A percentile compares a stretch with the other conserved stretches of the same genome.
These are phyloP conservation scores for Erythrocercus mccallii DNA, from an alignment of 2,113 vertebrate species.

Conservation along the genomic window DNA sequence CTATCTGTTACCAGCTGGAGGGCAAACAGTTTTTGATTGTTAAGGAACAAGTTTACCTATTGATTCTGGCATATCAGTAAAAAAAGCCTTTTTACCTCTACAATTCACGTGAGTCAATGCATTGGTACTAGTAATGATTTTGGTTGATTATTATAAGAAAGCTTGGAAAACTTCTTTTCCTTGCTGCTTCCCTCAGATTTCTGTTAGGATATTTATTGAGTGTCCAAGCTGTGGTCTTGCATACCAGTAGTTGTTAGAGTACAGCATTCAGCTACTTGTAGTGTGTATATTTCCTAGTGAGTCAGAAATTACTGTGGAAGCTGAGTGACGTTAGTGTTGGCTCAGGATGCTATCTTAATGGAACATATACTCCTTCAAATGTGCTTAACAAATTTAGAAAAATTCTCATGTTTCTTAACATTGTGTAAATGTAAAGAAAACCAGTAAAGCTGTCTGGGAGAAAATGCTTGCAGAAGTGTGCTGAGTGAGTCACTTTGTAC, in stretches of 20 bases:
- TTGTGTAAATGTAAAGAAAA: constrained; percentile 17
- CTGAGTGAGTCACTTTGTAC: constrained; percentile 7
- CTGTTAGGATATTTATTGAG: not conserved
- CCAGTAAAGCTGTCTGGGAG: not conserved
- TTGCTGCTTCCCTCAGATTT: not conserved
- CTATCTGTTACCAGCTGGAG: not conserved
- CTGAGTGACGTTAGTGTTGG: not conserved
- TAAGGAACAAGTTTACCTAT: not conserved
- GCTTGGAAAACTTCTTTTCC: not conserved
- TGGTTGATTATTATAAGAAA: not conserved
- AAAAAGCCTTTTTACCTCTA: not conserved
- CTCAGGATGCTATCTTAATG: not conserved
- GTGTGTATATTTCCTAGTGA: not conserved
- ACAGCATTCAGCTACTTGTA: not conserved
- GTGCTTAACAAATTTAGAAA: not conserved
- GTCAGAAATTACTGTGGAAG: not conserved
- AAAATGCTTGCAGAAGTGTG: not conserved
- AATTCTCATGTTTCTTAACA: not conserved
- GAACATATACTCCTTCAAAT: not conserved
- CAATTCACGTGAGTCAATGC: not conserved
- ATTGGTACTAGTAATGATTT: not conserved
- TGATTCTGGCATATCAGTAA: not conserved
- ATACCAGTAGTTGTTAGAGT: not conserved
- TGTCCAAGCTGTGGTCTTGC: not conserved
- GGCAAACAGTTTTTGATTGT: not conserved